Evolutionary conservation across 2,797 vertebrate species (phyloP), one percentile per base, ranked within the genome.

Genomic region (Halcyon chelicuti): DNA sequence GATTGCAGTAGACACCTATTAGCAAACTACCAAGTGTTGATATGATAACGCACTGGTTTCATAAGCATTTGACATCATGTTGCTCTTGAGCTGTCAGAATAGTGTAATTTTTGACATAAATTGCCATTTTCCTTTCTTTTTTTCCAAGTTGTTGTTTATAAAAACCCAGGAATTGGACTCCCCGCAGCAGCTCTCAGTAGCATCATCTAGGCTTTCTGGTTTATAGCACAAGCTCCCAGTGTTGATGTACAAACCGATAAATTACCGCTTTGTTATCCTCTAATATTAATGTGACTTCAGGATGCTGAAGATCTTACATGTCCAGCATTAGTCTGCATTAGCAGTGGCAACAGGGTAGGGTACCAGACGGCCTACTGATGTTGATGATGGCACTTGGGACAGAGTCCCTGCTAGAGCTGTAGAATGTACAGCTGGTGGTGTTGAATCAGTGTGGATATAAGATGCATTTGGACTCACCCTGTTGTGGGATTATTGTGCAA

Each of bases 381-480:
- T 8, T 11, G 42, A 7, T 33, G 46, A 5, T 11, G 22, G 1
- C 31, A 3, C 37, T 42, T 16, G 28, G 58, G 54, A 25, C 31
- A 28, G 65, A 62, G 42, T 7, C 49, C 60, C 49, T 58, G 66
- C 28, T 29, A 35, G 29, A 44, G 39, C 54, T 67, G 7, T 18
- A 10, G n/a, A 39, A 60, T 4, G 7, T 80, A 40, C 40, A 61
- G 58, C 51, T 72, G 70, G 20, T 82, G 42, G 2, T 1, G 1
- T 4, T 37, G 39, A 42, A 49, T 44, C 44, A 5, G 0, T 1
- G 1, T 28, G 14, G 8, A 5, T 51, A 7, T 20, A 10, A 31
- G 52, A 42, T 12, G 33, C 5, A 1, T 78, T 77, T 55, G 72
- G 44, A 19, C 25, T 66, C 15, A 0, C 13, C 16, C 35, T 16